Evolutionary conservation across 2,888 invertebrate genomes (phyloP), one percentile per base, ranked within the genome.

Genomic region (Halocaridina rubra): DNA sequence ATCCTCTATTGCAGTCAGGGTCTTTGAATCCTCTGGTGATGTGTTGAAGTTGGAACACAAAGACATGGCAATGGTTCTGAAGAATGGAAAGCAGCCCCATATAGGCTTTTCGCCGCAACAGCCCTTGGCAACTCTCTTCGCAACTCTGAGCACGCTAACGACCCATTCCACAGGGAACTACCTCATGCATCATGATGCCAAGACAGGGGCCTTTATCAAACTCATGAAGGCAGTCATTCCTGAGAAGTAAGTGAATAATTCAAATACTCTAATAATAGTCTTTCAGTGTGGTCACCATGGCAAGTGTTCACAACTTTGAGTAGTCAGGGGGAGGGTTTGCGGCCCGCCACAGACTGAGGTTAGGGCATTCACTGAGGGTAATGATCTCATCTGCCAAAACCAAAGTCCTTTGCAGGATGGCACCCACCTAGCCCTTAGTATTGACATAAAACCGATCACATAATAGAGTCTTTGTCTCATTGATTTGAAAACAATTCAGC

Each of bases 111-210:
- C 61, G 5, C 81, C 87, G 4, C 64, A 39, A 5, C 75, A 64
- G 8, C 72, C 69, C n/a, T 71, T 86, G 1, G 59, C 80, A 33
- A 85, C 78, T n/a, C 64, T 88, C 32, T 71, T 86, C 61, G 69
- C 80, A 22, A 61, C 81, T 13, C 77, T 88, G 33, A 59, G 67
- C 59, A 67, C 84, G 13, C 22, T 81, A n/a, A 29, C 29, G 13
- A 32, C 30, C 8, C 61, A 80, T 57, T 46, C 74, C n/a, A 59
- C 85, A 22, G 87, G 87, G 24, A 57, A 72, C 13, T 88, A 86
- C 75, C 71, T 88, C 27, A 85, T 88, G 4, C 87, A 88, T 24
- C 87, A 88, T 53, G 74, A 80, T 30, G 16, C 71, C 53, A 86
- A 85, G 22, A 85, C 85, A 27, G 77, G 82, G 57, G 87, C 87